Evolutionary conservation across 1,140 invertebrate genomes (phyloP).

Genomic region (Orussus abietinus): DNA sequence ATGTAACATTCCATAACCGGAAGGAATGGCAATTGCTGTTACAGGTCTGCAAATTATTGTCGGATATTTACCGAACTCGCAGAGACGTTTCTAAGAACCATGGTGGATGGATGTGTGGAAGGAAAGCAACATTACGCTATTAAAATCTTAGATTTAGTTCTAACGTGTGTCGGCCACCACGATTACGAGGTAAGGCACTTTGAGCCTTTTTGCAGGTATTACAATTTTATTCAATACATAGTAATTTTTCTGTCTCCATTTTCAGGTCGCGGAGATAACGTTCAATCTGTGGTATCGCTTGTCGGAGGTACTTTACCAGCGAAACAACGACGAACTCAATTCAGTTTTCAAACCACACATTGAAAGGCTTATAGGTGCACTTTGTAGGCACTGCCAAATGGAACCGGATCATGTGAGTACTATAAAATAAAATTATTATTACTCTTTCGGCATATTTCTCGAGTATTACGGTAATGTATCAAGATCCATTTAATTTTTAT

Average conservation of each 20-base stretch:
- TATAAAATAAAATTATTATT: slow-evolving; percentile 13
- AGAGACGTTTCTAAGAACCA: slow-evolving; percentile 84
- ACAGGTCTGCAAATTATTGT: slow-evolving; percentile 84
- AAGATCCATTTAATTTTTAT: slow-evolving; percentile 8
- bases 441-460: background rate
- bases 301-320: slow-evolving; percentile 90
- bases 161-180: slow-evolving; percentile 92
- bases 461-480: background rate
- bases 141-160: slow-evolving; percentile 81
- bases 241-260: slow-evolving; percentile 14
- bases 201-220: background rate
- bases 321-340: slow-evolving; percentile 75
- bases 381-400: slow-evolving; percentile 86
- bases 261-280: slow-evolving; percentile 90
- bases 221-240: slow-evolving; percentile 3
- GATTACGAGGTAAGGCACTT: slow-evolving; percentile 81
- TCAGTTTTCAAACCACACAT: slow-evolving; percentile 84
- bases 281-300: slow-evolving; percentile 96
- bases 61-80: slow-evolving; percentile 93
- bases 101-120: slow-evolving; percentile 56
- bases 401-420: slow-evolving; percentile 79
- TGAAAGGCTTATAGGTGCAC: slow-evolving; percentile 78
- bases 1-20: too few relatives aligned
- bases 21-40: too few relatives aligned
- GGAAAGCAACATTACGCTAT: slow-evolving; percentile 73